Conservation (phyloP, 2,113 vertebrate species). For the Ciconia boyciana region DNA sequence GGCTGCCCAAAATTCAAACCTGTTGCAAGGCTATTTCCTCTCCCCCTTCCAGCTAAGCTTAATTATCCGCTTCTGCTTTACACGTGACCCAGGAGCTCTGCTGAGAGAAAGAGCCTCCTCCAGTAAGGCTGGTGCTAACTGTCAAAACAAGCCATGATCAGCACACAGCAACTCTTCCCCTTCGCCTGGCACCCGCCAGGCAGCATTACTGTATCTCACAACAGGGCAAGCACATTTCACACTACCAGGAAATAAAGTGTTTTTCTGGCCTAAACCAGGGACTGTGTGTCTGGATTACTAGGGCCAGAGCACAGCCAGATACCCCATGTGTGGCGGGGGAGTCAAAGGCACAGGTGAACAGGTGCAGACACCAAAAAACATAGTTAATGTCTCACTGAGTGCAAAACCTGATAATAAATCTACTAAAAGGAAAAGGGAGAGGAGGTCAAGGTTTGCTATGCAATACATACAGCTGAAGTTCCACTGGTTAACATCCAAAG, state of each 20-base stretch:
- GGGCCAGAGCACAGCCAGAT: not conserved
- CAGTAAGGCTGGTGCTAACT: not conserved
- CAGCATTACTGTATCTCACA: not conserved
- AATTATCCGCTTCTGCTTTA: conserved; percentile 26
- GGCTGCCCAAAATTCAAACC: conserved; percentile 44
- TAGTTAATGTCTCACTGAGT: not conserved
- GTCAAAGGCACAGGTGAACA: not conserved
- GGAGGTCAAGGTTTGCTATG: not conserved
- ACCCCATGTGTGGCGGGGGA: not conserved
- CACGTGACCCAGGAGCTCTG: not conserved
- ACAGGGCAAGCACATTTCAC: accelerated
- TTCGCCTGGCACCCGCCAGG: not conserved
- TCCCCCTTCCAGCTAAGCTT: not conserved
- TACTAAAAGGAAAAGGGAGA: not conserved
- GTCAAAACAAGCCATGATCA: not conserved
- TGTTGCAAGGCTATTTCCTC: conserved; percentile 50
- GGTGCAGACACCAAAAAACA: not conserved
- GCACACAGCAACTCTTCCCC: not conserved
- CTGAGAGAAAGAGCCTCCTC: not conserved
- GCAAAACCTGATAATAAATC: not conserved
- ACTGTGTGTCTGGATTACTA: accelerated
- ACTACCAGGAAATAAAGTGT: accelerated
- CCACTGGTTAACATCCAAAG: conserved; percentile 33
- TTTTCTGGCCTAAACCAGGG: not conserved
- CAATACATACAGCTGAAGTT: not conserved